Evolutionary conservation across 92 coral and sea anemone genomes (phyloP).

Genomic region (Ricordea florida): DNA sequence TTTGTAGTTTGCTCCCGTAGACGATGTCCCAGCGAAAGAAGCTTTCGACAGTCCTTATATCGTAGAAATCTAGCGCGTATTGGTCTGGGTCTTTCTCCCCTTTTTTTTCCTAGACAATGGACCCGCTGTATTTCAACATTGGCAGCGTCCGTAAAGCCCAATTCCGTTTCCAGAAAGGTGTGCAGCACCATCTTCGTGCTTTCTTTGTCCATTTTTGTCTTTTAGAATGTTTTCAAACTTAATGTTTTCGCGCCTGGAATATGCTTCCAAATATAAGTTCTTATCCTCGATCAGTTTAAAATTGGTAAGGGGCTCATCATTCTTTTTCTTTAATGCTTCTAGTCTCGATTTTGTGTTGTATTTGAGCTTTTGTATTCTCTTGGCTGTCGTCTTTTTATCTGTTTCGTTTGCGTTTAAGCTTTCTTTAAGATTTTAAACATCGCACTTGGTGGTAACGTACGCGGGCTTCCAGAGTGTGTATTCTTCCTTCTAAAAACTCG

Average conservation of each 20-base stretch:
- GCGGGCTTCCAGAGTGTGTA: neutral
- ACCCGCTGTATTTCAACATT: neutral
- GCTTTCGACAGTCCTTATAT: neutral
- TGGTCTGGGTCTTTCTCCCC: neutral
- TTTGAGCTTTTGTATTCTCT: neutral
- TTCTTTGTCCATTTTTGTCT: neutral
- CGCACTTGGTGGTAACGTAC: too few relatives aligned
- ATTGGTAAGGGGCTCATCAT: neutral
- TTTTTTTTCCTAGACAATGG: neutral
- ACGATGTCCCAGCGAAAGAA: too few relatives aligned
- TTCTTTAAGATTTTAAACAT: too few relatives aligned
- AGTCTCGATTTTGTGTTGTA: neutral
- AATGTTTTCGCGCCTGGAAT: neutral
- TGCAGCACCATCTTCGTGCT: neutral
- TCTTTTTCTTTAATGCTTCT: neutral
- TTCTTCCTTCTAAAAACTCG: neutral
- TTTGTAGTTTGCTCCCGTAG: too few relatives aligned
- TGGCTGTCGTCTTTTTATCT: neutral
- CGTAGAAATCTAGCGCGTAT: neutral
- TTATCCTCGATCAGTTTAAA: neutral
- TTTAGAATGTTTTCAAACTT: neutral
- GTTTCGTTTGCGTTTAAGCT: neutral
- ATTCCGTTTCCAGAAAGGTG: neutral
- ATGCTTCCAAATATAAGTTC: neutral
- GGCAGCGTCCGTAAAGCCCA: neutral